Evolutionary conservation across 2,888 invertebrate species (phyloP), one percentile per base, ranked within the genome.

Genomic region (Tipula helvola): DNA sequence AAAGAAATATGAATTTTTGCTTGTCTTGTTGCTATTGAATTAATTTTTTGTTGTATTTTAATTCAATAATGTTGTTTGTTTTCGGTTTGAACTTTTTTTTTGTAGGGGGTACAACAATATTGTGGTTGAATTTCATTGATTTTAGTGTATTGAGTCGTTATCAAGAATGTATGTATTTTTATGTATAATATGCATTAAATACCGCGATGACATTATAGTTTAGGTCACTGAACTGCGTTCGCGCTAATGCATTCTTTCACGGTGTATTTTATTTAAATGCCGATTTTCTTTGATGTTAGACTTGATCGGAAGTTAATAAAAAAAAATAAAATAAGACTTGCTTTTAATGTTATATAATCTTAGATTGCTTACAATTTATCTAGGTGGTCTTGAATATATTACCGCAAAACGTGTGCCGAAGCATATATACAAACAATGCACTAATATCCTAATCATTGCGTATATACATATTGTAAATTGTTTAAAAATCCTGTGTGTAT

Each of bases 1-100:
- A 71, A 71, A 71, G 71, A 71, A 71, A 71, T 71, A 71, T 71
- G 71, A 71, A 71, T 71, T 71, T 71, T 71, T 71, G 71, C 71
- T 71, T 71, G 71, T 71, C 71, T 71, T 71, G 71, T 71, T 71
- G 2, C 28, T 71, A 71, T 71, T 71, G 71, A 71, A 71, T 71
- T 71, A 71, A 71, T 71, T 71, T 71, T 71, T 71, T 71, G 71
- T 71, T 71, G 71, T 71, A 71, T 71, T 71, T 71, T 71, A 71
- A 71, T 71, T 71, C 71, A 71, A 71, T 71, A 71, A 71, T 71
- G 71, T 71, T 71, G 71, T 71, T 71, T 71, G 71, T 71, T 71
- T 71, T 71, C 71, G 71, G 71, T 71, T 71, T 18, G 71, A 12
- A 71, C 28, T 71, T 71, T 71, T 28, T 57, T 5, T 52, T 52